These are phyloP conservation scores for Sarcophaga subvicina DNA, from an alignment of 2,888 invertebrate species.

Conservation along the genomic window DNA sequence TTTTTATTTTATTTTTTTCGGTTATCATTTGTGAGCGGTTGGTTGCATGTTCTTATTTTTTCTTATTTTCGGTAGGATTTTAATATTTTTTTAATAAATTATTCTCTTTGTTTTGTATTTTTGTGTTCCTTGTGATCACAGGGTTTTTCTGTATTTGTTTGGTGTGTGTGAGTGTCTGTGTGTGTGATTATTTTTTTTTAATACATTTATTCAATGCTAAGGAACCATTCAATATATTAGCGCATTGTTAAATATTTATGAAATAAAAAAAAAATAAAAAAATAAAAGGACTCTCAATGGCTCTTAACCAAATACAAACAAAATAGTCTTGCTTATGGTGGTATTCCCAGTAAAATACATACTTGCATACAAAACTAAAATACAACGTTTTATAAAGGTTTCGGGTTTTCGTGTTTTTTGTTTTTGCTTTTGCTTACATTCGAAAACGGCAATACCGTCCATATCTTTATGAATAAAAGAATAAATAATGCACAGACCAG, in stretches of 20 bases:
- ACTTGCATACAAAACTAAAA: slow-evolving; percentile 47
- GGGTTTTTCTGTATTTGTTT: background rate
- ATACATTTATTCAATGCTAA: slow-evolving; percentile 61
- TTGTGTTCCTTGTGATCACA: background rate
- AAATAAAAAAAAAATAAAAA: background rate
- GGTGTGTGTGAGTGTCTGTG: background rate
- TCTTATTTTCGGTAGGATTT: background rate
- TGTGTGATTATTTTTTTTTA: slow-evolving; percentile 16
- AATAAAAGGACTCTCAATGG: slow-evolving; percentile 59
- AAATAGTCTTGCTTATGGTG: slow-evolving; percentile 13
- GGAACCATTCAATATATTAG: slow-evolving; percentile 63
- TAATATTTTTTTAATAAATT: slow-evolving; percentile 44
- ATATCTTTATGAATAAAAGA: slow-evolving; percentile 54
- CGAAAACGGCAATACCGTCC: slow-evolving; percentile 6
- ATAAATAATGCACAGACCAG: slow-evolving; percentile 57
- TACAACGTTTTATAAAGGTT: slow-evolving; percentile 11
- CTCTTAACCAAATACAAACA: slow-evolving; percentile 55
- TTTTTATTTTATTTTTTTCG: background rate
- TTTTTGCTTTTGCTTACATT: slow-evolving; percentile 22
- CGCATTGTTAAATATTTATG: slow-evolving; percentile 68
- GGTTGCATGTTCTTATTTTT: background rate
- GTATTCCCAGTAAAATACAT: slow-evolving; percentile 38
- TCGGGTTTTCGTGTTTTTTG: background rate
- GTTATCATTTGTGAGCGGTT: too few species aligned
- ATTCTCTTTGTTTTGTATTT: slow-evolving; percentile 48